A percentile compares a stretch with the other conserved stretches of the same genome.
These are phyloP conservation scores for Dicentrarchus labrax DNA, from an alignment of 2,113 vertebrate species.

Conservation along the genomic window DNA sequence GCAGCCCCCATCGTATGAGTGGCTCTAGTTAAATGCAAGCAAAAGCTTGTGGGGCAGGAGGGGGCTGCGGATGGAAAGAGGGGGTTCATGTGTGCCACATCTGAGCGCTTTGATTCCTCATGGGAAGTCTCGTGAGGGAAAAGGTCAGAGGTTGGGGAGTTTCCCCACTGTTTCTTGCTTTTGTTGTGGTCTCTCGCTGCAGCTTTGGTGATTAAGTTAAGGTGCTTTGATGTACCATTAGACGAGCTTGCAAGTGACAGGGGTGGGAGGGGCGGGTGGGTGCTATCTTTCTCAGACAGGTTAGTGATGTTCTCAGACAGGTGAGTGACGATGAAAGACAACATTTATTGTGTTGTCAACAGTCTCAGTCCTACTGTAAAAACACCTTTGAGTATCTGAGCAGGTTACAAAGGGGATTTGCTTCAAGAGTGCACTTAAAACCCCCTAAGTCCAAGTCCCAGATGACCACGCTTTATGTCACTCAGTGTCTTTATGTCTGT, in stretches of 20 bases:
- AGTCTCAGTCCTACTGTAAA: constrained; percentile 59
- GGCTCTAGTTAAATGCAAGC: constrained; percentile 34
- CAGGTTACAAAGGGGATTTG: constrained; percentile 42
- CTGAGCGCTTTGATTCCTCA: constrained; percentile 65
- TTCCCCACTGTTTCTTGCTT: constrained; percentile 69
- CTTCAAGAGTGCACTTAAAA: constrained; percentile 51
- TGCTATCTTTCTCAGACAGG: constrained; percentile 38
- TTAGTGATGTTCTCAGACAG: constrained; percentile 40
- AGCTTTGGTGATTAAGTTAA: constrained; percentile 68
- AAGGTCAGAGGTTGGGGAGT: constrained; percentile 72
- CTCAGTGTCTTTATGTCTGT: constrained; percentile 35
- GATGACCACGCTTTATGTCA: constrained; percentile 40
- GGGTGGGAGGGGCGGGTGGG: not conserved
- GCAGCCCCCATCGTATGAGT: constrained; percentile 1
- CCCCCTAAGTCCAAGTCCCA: constrained; percentile 24
- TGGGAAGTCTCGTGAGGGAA: constrained; percentile 53
- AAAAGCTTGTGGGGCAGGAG: constrained; percentile 13
- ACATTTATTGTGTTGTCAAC: constrained; percentile 53
- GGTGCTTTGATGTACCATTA: constrained; percentile 71
- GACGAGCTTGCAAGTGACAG: constrained; percentile 41
- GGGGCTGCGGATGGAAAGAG: constrained; percentile 33
- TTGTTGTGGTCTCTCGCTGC: constrained; percentile 69
- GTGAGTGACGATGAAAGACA: constrained; percentile 59
- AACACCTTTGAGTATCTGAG: constrained; percentile 45
- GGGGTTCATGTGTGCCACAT: constrained; percentile 65